Base-by-base conservation (phyloP, 2,113 vertebrate species). In the Ranitomeya variabilis region DNA sequence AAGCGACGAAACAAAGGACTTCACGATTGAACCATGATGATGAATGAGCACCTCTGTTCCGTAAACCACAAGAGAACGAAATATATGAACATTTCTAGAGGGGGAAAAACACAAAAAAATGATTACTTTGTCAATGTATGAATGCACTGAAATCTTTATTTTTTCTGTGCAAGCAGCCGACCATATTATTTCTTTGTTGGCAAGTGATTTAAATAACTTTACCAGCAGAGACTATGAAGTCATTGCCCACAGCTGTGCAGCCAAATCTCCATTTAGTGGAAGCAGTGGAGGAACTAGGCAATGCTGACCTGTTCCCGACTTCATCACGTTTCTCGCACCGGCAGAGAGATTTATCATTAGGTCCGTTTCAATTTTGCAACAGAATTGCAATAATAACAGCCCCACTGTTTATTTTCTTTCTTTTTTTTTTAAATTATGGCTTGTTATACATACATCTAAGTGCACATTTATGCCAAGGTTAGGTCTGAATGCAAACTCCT, bases 291-390 rank as follows among this genome's bases (percentile, higher is more conserved):
- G 57, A 18, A 87, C 69, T 80, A 82, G 69, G 66, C 74, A 88
- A 69, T 4, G 54, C 79, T 59, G 87, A 83, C 67, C 80, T 83
- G 76, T 64, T 83, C 80, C 14, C 55, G 26, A 31, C 86, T 87
- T 81, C 78, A 80, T 80, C 77, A 59, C 64, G 14, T 81, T 51
- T 55, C 52, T 76, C 31, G 57, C 64, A 45, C 51, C 0, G 66
- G 86, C 26, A 59, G 79, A 45, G 80, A 82, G 87, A 88, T 88
- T 88, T 88, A 88, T 88, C 87, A 88, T 60, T 12, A 76, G 80
- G 64, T 51, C 57, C 67, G 7, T 87, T 87, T 73, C 54, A 80
- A 81, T 87, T 87, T 86, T 80, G 86, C 78, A 80, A 81, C 77
- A 81, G 66, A 45, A 81, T 67, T 81, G 66, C 62, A 87, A 51